A percentile compares a stretch with the other conserved stretches of the same genome.
These are phyloP conservation scores for Amblyopsis hoosieri DNA, from an alignment of 2,797 vertebrate genomes.

Conservation along the genomic window DNA sequence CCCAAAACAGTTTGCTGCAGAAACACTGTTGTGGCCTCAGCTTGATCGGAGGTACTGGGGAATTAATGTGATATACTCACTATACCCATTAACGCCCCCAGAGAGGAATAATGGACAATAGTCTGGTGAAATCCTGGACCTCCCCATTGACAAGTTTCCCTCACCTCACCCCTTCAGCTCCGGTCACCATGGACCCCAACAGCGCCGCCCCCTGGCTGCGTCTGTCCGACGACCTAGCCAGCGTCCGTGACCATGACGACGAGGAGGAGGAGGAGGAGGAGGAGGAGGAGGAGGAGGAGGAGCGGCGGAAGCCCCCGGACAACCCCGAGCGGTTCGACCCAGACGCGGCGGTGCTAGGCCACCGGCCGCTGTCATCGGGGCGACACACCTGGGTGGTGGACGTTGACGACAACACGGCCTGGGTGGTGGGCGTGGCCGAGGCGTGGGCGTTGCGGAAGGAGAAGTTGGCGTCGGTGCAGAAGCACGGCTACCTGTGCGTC, in stretches of 20 bases:
- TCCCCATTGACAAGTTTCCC: too few species aligned
- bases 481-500: conserved; percentile 72
- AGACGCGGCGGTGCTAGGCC: conserved; percentile 66
- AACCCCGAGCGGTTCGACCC: conserved; percentile 75
- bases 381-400: conserved; percentile 68
- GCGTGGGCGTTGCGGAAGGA: conserved; percentile 66
- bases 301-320: conserved; percentile 65
- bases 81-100: too few species aligned
- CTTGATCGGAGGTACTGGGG: too few species aligned
- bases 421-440: conserved; percentile 74
- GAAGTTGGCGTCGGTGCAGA: conserved; percentile 67
- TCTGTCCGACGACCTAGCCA: conserved; percentile 70
- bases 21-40: too few species aligned
- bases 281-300: conserved; percentile 30
- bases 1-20: too few species aligned
- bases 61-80: too few species aligned
- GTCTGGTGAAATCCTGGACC: too few species aligned
- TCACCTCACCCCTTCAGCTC: conserved; percentile 43
- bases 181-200: conserved; percentile 76
- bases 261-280: conserved; percentile 43
- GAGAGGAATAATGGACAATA: too few species aligned
- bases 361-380: conserved; percentile 57
- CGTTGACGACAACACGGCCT: conserved; percentile 70
- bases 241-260: conserved; percentile 48
- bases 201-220: conserved; percentile 74